Conservation (phyloP, 2,797 vertebrate species). For the Glyptemys insculpta region DNA sequence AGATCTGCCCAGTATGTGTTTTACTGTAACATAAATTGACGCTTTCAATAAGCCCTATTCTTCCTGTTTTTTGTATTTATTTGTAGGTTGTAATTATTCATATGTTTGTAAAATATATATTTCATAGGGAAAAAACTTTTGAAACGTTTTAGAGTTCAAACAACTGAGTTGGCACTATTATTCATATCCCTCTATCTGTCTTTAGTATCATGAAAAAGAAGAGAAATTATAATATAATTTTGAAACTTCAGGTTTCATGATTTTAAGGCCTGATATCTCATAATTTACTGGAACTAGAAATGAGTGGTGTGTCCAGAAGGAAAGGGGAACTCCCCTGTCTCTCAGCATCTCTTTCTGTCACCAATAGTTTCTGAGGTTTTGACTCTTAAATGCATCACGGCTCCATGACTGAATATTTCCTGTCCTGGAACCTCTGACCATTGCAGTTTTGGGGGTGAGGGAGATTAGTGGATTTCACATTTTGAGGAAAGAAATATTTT, state of each 20-base stretch:
- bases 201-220: neutral
- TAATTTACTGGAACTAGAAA: neutral
- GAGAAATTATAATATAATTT: neutral
- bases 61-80: neutral
- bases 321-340: neutral
- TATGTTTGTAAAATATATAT: conserved; percentile 28
- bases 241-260: neutral
- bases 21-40: conserved; percentile 24
- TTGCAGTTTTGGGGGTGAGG: neutral
- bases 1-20: conserved; percentile 20
- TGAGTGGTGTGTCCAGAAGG: neutral
- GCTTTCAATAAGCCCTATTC: conserved; percentile 47
- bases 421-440: neutral
- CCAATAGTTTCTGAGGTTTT: neutral
- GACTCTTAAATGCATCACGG: neutral
- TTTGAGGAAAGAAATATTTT: conserved; percentile 8
- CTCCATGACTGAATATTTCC: neutral
- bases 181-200: neutral
- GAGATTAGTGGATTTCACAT: neutral
- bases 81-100: neutral
- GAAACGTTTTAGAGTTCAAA: conserved; percentile 25
- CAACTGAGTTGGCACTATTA: neutral
- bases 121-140: conserved; percentile 11
- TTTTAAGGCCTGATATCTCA: neutral
- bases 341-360: neutral